phyloP scores from a whole-genome alignment of 2,113 vertebrate species.

The Probosciger aterrimus region DNA sequence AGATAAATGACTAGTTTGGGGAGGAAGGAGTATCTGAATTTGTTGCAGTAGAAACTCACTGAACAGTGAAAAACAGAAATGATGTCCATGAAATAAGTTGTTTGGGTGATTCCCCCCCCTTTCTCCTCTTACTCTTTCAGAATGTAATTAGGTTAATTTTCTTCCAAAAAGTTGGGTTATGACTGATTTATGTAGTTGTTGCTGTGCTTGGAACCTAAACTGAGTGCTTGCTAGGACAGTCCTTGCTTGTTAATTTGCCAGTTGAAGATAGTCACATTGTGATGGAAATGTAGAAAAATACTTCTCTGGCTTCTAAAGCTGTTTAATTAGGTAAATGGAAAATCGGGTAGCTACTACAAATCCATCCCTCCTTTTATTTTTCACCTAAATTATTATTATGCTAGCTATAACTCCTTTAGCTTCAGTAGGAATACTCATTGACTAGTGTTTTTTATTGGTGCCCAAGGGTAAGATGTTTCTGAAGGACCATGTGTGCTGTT shows the following conservation, averaged over 20 bases:
- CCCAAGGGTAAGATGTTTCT: background rate
- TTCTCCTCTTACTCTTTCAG: background rate
- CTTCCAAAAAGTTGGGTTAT: background rate
- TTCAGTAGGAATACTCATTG: background rate
- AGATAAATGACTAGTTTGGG: background rate
- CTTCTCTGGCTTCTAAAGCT: background rate
- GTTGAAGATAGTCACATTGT: background rate
- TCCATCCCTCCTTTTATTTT: background rate
- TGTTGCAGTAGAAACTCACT: background rate
- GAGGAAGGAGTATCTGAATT: background rate
- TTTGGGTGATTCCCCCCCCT: rapidly evolving
- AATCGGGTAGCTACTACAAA: background rate
- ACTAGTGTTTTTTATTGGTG: background rate
- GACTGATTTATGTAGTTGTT: background rate
- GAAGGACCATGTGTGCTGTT: background rate
- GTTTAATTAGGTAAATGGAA: background rate
- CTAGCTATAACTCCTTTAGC: background rate
- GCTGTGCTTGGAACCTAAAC: background rate
- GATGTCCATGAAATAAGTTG: background rate
- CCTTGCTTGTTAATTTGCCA: background rate
- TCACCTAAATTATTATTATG: background rate
- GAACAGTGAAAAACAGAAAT: background rate
- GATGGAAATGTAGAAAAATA: background rate
- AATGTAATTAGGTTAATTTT: background rate
- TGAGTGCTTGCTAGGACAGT: background rate